Conservation (phyloP, 2,113 vertebrate species). For the Nyctereutes procyonoides region DNA sequence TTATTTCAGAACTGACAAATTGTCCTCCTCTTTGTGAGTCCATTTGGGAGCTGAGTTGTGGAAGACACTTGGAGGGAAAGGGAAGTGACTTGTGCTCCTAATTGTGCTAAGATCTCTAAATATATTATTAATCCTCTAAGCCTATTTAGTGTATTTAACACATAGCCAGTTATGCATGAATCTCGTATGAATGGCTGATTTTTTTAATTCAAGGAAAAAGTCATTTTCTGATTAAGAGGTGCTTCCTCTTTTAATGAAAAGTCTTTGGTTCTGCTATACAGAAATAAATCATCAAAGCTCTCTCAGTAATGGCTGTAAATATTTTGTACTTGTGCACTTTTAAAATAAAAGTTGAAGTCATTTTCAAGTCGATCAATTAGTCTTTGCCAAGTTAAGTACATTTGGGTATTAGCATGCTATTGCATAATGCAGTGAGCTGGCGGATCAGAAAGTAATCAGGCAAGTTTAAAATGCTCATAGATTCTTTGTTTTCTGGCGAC, state of each 20-base stretch:
- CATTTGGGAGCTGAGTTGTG: neutral
- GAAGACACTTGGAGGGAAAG: neutral
- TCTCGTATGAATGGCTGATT: slow-evolving; percentile 43
- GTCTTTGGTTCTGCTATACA: slow-evolving; percentile 59
- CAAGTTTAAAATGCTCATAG: slow-evolving; percentile 50
- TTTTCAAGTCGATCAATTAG: slow-evolving; percentile 68
- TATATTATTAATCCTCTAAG: slow-evolving; percentile 56
- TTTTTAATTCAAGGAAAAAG: slow-evolving; percentile 62
- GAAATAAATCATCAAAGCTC: slow-evolving; percentile 73
- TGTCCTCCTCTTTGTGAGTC: neutral
- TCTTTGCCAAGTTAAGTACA: slow-evolving; percentile 67
- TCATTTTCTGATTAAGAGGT: slow-evolving; percentile 70
- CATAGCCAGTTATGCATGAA: slow-evolving; percentile 47
- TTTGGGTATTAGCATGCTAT: slow-evolving; percentile 48
- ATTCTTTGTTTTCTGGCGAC: slow-evolving; percentile 5
- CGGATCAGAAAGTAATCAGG: slow-evolving; percentile 35
- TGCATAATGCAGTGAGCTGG: slow-evolving; percentile 31
- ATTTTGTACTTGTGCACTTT: slow-evolving; percentile 66
- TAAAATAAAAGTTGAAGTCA: slow-evolving; percentile 68
- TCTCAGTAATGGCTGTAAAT: slow-evolving; percentile 53
- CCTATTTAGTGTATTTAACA: slow-evolving; percentile 57
- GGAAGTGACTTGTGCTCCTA: neutral
- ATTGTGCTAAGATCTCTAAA: slow-evolving; percentile 54
- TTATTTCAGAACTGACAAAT: slow-evolving; percentile 9
- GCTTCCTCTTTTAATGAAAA: slow-evolving; percentile 60